A percentile compares a stretch with the other conserved stretches of the same genome.
phyloP scores from a whole-genome alignment of 2,888 invertebrate species.

The Meteorus cinctellus region DNA sequence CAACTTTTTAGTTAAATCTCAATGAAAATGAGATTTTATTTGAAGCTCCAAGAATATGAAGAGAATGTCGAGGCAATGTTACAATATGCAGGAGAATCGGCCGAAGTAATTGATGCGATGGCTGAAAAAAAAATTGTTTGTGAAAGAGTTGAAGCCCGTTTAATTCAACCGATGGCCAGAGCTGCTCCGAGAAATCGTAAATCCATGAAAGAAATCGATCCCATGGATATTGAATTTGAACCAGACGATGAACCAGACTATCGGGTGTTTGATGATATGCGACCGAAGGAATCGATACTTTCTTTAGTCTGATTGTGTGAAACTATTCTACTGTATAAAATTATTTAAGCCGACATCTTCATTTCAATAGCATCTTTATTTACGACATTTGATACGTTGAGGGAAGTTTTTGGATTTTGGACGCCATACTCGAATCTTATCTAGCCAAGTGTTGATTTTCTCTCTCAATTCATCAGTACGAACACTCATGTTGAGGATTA shows the following conservation, averaged over 20 bases:
- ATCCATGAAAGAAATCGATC: constrained; percentile 48
- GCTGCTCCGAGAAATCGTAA: constrained; percentile 53
- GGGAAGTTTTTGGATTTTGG: background rate
- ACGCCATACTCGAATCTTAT: constrained; percentile 18
- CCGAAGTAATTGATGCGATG: constrained; percentile 56
- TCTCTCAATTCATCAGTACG: constrained; percentile 10
- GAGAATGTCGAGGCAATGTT: constrained; percentile 57
- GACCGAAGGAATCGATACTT: constrained; percentile 52
- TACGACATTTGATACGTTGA: background rate
- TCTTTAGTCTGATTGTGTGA: constrained; percentile 49
- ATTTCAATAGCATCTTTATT: background rate
- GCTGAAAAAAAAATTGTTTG: constrained; percentile 53
- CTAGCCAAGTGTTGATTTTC: constrained; percentile 24
- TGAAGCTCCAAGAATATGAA: constrained; percentile 57
- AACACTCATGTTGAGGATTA: constrained; percentile 7
- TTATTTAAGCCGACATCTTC: background rate
- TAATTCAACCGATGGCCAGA: constrained; percentile 57
- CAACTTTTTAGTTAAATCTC: constrained; percentile 1
- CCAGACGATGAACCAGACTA: constrained; percentile 60
- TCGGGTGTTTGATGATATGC: constrained; percentile 54
- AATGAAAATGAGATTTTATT: constrained; percentile 19
- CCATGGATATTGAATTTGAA: constrained; percentile 61
- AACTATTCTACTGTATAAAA: background rate
- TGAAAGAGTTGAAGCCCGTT: constrained; percentile 59
- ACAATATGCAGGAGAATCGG: constrained; percentile 60